Conservation (phyloP, 2,113 vertebrate species). For the Bufo bufo region DNA sequence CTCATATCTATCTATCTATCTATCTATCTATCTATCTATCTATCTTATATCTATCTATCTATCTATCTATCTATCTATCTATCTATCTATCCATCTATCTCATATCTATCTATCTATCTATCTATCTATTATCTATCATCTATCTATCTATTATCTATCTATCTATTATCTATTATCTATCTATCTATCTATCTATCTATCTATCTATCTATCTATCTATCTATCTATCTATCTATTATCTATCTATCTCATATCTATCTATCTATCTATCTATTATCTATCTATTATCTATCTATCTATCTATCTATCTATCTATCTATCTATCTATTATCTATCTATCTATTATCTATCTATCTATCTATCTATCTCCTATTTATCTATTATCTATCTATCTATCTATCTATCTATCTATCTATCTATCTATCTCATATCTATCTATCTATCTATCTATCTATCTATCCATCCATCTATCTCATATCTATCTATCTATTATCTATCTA, state of each 20-base stretch:
- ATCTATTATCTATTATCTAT: conserved; percentile 8
- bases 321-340: no score
- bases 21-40: not conserved
- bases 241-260: not conserved
- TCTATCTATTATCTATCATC: no score
- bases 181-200: not conserved
- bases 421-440: not conserved
- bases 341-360: no score
- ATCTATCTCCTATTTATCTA: no score
- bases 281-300: no score
- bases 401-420: not conserved
- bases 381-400: conserved; percentile 7
- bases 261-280: no score
- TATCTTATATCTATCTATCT: not conserved
- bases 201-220: not conserved
- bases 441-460: not conserved
- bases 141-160: not conserved
- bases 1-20: not conserved
- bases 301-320: no score
- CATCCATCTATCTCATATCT: no score
- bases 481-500: not conserved
- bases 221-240: not conserved
- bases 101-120: no score
- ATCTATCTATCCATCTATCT: no score
- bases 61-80: not conserved